Percentiles rank a stretch among this genome's conserved stretches.
Conservation (phyloP, 2,113 vertebrate species). For the Thomomys bottae region DNA sequence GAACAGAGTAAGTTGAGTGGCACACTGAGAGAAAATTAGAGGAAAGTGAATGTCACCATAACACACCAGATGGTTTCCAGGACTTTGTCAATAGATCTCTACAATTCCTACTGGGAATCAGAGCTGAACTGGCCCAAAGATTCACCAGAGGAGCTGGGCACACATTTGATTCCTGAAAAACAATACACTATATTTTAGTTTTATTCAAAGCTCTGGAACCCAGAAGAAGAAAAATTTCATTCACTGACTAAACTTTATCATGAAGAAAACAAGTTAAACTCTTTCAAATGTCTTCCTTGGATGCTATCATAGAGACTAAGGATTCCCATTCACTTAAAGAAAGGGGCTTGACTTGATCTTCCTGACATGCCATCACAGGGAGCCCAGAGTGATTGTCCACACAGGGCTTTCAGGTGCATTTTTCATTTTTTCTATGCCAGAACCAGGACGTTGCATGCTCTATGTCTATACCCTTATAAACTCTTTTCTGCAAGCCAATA, state of each 20-base stretch:
- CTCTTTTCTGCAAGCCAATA: neutral
- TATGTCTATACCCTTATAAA: neutral
- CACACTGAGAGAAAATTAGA: slow-evolving; percentile 69
- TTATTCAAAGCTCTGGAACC: neutral
- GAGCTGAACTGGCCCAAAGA: neutral
- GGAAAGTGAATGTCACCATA: slow-evolving; percentile 46
- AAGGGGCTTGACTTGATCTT: neutral
- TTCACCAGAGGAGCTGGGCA: neutral
- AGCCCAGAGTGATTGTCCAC: neutral
- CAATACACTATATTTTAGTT: neutral
- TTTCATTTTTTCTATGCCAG: neutral
- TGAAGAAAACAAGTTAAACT: neutral
- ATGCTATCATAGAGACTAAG: neutral
- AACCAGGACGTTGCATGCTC: neutral
- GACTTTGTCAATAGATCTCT: slow-evolving; percentile 22
- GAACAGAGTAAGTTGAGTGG: slow-evolving; percentile 62
- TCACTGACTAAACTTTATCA: neutral
- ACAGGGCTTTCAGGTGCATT: neutral
- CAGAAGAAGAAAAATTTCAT: neutral
- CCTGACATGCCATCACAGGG: too few relatives aligned
- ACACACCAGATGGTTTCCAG: slow-evolving; percentile 62
- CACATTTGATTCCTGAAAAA: slow-evolving; percentile 19
- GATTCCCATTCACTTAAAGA: neutral
- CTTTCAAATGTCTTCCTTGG: too few relatives aligned
- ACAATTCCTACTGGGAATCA: neutral